These are phyloP conservation scores for Adelognathus sp. DNA, from an alignment of 2,888 invertebrate genomes.

Conservation along the genomic window DNA sequence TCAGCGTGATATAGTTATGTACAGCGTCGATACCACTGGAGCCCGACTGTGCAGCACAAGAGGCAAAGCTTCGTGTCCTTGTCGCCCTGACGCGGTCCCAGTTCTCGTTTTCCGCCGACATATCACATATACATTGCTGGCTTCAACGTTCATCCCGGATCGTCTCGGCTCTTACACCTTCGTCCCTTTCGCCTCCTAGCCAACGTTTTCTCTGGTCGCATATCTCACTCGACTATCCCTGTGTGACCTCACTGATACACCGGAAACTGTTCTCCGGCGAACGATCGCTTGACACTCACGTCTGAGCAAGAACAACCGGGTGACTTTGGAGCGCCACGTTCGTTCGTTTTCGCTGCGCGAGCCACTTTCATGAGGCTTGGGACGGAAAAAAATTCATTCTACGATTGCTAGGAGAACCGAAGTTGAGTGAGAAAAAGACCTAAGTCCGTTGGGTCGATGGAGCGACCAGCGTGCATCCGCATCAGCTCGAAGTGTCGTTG, in stretches of 20 bases:
- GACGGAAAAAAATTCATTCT: not conserved
- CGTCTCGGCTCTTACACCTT: conserved; percentile 10
- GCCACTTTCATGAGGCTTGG: not conserved
- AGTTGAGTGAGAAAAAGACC: not conserved
- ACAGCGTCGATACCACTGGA: conserved; percentile 8
- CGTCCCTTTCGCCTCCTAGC: conserved; percentile 1
- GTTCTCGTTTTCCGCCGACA: conserved; percentile 37
- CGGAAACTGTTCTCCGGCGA: conserved; percentile 34
- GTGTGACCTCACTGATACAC: conserved; percentile 11
- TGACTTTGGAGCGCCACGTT: not conserved
- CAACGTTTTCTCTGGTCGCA: not conserved
- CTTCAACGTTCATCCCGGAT: conserved; percentile 18
- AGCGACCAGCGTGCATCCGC: too few species aligned
- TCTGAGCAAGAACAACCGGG: conserved; percentile 2
- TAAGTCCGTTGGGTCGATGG: too few species aligned
- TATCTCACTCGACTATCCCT: not conserved
- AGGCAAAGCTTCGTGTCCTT: conserved; percentile 33
- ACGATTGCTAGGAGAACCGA: not conserved
- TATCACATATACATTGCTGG: conserved; percentile 45
- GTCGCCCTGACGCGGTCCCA: conserved; percentile 52
- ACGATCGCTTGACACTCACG: conserved; percentile 23
- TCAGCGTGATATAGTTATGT: not conserved
- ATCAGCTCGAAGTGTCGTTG: too few species aligned
- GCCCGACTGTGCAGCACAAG: conserved; percentile 7
- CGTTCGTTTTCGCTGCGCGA: not conserved